phyloP scores from a whole-genome alignment of 1,140 invertebrate species.

The Zaprionus inermis region DNA sequence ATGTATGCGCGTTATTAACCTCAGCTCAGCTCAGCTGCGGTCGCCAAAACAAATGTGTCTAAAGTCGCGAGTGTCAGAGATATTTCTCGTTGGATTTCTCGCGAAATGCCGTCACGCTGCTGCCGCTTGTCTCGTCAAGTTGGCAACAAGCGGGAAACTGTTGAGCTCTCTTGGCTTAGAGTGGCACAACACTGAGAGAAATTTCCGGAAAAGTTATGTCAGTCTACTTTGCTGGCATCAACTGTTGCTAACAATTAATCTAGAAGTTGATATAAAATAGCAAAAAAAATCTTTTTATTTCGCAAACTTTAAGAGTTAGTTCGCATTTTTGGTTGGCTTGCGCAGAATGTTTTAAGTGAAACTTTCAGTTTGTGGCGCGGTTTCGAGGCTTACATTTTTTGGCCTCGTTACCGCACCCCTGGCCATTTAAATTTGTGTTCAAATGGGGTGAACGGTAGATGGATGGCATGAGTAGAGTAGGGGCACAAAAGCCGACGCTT shows the following conservation, averaged over 20 bases:
- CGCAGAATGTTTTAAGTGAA: constrained; percentile 10
- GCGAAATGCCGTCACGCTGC: constrained; percentile 39
- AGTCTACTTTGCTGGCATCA: neutral
- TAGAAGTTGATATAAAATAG: neutral
- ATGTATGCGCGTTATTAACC: constrained; percentile 22
- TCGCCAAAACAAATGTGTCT: constrained; percentile 49
- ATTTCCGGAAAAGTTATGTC: constrained; percentile 8
- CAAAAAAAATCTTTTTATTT: neutral
- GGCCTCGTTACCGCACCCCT: constrained; percentile 19
- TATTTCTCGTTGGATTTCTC: constrained; percentile 33
- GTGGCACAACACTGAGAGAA: constrained; percentile 24
- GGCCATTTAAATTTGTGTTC: constrained; percentile 25
- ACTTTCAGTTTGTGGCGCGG: constrained; percentile 28
- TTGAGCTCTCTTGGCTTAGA: constrained; percentile 39
- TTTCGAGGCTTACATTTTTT: constrained; percentile 32
- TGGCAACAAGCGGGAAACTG: constrained; percentile 62
- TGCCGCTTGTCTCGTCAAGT: constrained; percentile 29
- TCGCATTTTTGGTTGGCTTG: neutral
- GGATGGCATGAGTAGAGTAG: neutral
- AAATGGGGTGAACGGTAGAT: neutral
- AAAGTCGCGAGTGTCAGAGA: constrained; percentile 43
- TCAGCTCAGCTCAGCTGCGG: constrained; percentile 29
- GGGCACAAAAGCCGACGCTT: constrained; percentile 26
- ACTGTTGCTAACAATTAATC: constrained; percentile 4
- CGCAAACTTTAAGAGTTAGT: neutral